These are phyloP conservation scores for Oenanthe melanoleuca DNA, from an alignment of 2,113 vertebrate genomes.

Conservation along the genomic window DNA sequence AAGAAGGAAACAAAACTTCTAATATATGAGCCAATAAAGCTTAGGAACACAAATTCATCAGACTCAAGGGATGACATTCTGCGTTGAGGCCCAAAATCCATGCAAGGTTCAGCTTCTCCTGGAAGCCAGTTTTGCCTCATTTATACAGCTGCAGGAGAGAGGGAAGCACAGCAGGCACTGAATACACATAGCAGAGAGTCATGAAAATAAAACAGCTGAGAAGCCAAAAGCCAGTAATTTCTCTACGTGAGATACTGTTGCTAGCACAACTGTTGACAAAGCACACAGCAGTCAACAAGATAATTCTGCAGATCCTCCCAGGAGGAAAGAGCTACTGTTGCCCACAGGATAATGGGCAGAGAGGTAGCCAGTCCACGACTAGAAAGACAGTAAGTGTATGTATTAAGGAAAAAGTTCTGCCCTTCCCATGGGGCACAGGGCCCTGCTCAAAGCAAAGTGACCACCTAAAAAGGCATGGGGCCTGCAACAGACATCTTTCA, in stretches of 20 bases:
- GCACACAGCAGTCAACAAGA: not conserved
- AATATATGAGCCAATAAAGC: not conserved
- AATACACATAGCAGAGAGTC: not conserved
- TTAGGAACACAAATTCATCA: not conserved
- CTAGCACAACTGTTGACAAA: not conserved
- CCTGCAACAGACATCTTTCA: not conserved
- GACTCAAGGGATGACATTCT: not conserved
- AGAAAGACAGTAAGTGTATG: not conserved
- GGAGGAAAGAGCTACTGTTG: not conserved
- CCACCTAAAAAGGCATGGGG: not conserved
- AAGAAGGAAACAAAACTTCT: not conserved
- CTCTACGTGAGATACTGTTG: not conserved
- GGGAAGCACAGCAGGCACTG: not conserved
- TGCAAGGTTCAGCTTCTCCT: not conserved
- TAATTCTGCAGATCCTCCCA: not conserved
- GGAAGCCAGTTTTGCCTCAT: not conserved
- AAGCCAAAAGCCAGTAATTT: not conserved
- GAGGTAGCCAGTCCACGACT: rapidly evolving
- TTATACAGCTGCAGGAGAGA: not conserved
- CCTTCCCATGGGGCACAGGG: not conserved
- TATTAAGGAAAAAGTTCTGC: not conserved
- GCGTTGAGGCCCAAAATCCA: not conserved
- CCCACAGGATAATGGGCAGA: not conserved
- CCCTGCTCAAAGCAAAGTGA: not conserved
- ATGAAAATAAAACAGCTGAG: not conserved